These are phyloP conservation scores for Tiaroga cobitis DNA, from an alignment of 2,797 vertebrate genomes.

Conservation along the genomic window DNA sequence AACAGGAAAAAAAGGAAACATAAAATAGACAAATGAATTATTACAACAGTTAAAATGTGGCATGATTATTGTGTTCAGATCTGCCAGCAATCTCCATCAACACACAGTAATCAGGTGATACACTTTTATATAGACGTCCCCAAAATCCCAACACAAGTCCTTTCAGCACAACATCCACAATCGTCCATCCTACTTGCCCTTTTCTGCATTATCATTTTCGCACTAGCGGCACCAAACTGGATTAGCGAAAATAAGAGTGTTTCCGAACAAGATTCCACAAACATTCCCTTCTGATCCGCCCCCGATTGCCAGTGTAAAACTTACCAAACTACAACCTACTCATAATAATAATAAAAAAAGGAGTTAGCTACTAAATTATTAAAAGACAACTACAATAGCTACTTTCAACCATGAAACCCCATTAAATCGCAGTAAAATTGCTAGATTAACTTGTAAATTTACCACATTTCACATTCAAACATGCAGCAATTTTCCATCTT, in stretches of 20 bases:
- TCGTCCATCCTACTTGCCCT: background rate
- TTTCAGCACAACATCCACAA: background rate
- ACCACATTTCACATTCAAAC: background rate
- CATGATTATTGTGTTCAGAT: constrained; percentile 64
- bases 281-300: background rate
- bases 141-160: background rate
- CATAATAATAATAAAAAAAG: background rate
- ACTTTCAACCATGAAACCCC: background rate
- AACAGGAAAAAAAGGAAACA: constrained; percentile 96
- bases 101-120: constrained; percentile 1
- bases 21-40: constrained; percentile 97
- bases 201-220: background rate
- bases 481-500: background rate
- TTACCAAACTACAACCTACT: constrained; percentile 4
- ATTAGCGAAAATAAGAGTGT: background rate
- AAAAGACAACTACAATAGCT: background rate
- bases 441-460: background rate
- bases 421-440: background rate
- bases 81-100: constrained; percentile 6
- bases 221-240: background rate
- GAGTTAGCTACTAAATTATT: background rate
- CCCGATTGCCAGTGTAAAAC: background rate
- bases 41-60: constrained; percentile 77
- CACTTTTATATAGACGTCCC: background rate
- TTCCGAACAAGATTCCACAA: background rate